Conservation (phyloP, 2,113 vertebrate species). For the Steatornis caripensis region DNA sequence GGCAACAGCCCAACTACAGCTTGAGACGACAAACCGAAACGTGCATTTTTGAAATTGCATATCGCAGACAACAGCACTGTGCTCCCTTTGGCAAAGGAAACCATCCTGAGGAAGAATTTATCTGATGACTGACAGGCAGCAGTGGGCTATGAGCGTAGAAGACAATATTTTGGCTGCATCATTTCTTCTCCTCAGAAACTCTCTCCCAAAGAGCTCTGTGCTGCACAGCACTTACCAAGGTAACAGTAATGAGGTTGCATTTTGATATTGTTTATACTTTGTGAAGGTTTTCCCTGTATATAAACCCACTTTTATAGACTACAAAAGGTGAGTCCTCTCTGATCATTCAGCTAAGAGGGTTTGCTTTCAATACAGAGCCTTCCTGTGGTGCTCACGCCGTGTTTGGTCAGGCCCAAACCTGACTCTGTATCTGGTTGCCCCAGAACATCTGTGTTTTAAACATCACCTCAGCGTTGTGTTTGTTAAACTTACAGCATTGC, state of each 20-base stretch:
- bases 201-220: background rate
- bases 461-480: background rate
- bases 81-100: conserved; percentile 29
- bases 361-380: background rate
- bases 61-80: background rate
- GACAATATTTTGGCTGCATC: conserved; percentile 38
- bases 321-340: background rate
- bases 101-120: background rate
- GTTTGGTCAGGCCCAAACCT: background rate
- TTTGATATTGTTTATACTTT: conserved; percentile 40
- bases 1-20: background rate
- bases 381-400: background rate
- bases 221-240: background rate
- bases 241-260: conserved; percentile 16
- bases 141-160: conserved; percentile 23
- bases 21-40: background rate
- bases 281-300: background rate
- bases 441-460: background rate
- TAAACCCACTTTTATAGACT: conserved; percentile 6
- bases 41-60: background rate
- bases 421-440: background rate
- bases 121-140: conserved; percentile 30
- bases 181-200: conserved; percentile 22
- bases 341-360: background rate
- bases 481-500: background rate